Evolutionary conservation across 1,140 invertebrate genomes (phyloP), one percentile per base, ranked within the genome.

Genomic region (Pseudomyrmex flavicornis): DNA sequence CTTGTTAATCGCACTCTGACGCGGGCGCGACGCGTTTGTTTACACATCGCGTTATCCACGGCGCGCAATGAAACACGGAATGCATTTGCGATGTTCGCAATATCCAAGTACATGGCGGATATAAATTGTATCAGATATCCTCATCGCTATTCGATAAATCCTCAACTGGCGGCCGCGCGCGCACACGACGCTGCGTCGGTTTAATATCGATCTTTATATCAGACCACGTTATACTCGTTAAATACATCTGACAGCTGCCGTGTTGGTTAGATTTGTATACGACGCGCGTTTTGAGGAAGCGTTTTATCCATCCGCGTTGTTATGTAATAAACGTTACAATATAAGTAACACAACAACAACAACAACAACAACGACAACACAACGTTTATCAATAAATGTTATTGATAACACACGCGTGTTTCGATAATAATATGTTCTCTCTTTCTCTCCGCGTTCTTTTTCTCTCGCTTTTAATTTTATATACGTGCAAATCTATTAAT

Each of bases 81-180:
- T 74, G 58, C 69, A 82, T 74, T 74, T 82, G 69, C 70, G 70
- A 82, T 82, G 69, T 74, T 82, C 58, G 79, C 79, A 63, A 61
- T 82, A 74, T 62, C 59, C 69, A 82, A 82, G 59, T 82, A 82
- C 26, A 82, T 35, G 68, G 58, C 17, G 26, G 56, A 82, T 74
- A 74, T 74, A 82, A 82, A 82, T 82, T 74, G 69, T 74, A 82
- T 72, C 68, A 54, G 69, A 82, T 52, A 74, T 69, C 50, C 70
- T 52, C 69, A 52, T 63, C 58, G 79, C 8, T 62, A 63, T 63
- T 82, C 79, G 79, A 82, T 82, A 74, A 54, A 82, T 82, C 70
- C 5, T 2, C 72, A 74, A 82, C 50, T 74, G 74, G 5, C 17
- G 46, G 13, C 17, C 4, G 69, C 56, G 62, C 48, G 50, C 44